These are phyloP conservation scores for Ataeniobius toweri DNA, from an alignment of 2,797 vertebrate species.

Conservation along the genomic window DNA sequence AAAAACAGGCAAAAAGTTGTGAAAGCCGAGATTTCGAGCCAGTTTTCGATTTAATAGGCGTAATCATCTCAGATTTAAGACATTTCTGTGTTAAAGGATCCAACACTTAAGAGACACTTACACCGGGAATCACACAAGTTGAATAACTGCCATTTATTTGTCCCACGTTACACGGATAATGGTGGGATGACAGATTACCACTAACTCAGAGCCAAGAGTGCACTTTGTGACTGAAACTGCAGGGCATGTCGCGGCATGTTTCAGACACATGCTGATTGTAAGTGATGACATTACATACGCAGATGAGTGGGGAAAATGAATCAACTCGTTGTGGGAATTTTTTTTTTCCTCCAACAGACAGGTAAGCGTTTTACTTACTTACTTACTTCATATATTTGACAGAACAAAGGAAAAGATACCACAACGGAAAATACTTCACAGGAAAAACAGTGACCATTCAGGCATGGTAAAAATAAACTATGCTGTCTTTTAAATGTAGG, in stretches of 20 bases:
- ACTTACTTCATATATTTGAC: neutral
- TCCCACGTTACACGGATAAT: slow-evolving; percentile 53
- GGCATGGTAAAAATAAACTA: too few species aligned
- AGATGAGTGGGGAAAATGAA: slow-evolving; percentile 7
- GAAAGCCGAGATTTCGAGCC: neutral
- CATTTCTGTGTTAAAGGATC: slow-evolving; percentile 10
- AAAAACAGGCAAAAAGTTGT: neutral
- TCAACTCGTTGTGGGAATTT: neutral
- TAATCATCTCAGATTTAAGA: slow-evolving; percentile 15
- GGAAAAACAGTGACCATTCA: too few species aligned
- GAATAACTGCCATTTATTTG: slow-evolving; percentile 36
- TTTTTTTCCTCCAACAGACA: neutral
- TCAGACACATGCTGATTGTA: slow-evolving; percentile 19
- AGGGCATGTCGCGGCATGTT: slow-evolving; percentile 52
- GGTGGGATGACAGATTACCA: slow-evolving; percentile 46
- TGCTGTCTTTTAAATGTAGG: too few species aligned
- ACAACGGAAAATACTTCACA: too few species aligned
- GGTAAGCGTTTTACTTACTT: neutral
- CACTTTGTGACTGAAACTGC: slow-evolving; percentile 52
- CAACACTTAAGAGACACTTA: slow-evolving; percentile 31
- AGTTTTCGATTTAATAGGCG: slow-evolving; percentile 16
- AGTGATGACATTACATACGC: slow-evolving; percentile 25
- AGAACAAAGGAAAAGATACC: neutral
- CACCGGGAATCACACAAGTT: slow-evolving; percentile 38
- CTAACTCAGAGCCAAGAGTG: slow-evolving; percentile 60